Evolutionary conservation across 2,888 invertebrate species (phyloP), one percentile per base, ranked within the genome.

Genomic region (Drosophila buzzatii): DNA sequence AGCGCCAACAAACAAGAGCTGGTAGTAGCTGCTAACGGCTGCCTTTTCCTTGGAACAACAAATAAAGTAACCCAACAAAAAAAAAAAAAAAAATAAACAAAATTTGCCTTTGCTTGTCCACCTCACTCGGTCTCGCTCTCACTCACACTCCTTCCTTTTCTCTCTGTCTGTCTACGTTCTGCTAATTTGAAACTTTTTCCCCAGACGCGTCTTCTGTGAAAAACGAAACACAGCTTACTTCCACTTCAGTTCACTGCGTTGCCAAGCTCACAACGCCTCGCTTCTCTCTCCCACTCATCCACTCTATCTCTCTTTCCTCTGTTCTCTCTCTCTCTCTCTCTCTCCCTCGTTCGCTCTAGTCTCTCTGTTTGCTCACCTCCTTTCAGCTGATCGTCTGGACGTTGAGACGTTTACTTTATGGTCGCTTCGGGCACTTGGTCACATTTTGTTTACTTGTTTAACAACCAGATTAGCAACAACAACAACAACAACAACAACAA

Each of bases 11-110:
- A 59, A 53, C 51, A 56, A 27, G 20, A 45, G 33, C 37, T 35
- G 62, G 62, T 33, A 18, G 60, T 51, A 39, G 52, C 47, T 51
- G 58, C 39, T 51, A 70, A 56, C 49, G 16, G 45, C 27, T 61
- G 41, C 66, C 44, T 61, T 69, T 81, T 78, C 70, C 27, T 18
- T 65, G 71, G 53, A 80, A 81, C 62, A 74, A 55, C 79, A 78
- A 77, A 59, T 53, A 63, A 55, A 49, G 63, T 51, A 59, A 53
- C 65, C 18, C 20, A 44, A 31, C n/a, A 49, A 31, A 10, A 61
- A 70, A 68, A 52, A 49, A 61, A 68, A 64, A 57, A 66, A 41
- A 61, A 70, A 68, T 55, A 49, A 61, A 68, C 66, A 57, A 66
- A 41, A 39, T 51, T 63, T 67, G 56, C 35, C 42, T 58, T 23